Conservation (phyloP, 2,797 vertebrate species). For the Brotula barbata region DNA sequence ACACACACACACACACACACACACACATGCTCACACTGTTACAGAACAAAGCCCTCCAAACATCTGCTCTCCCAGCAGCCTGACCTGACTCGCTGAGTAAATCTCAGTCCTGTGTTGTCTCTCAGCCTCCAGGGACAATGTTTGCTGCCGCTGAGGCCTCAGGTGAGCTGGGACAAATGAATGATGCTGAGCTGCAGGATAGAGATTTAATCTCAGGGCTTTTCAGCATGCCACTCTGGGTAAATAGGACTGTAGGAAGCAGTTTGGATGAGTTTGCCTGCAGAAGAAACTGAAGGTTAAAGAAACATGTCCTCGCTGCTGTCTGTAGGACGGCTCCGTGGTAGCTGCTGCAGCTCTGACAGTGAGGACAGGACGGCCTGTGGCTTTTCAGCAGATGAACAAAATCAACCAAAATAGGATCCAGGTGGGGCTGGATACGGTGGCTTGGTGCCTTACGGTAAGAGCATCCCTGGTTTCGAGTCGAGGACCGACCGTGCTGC, state of each 20-base stretch:
- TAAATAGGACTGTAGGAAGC: constrained; percentile 61
- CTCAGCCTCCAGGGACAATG: constrained; percentile 51
- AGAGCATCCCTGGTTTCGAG: too few relatives aligned
- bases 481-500: too few relatives aligned
- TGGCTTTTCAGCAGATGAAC: constrained; percentile 52
- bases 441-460: too few relatives aligned
- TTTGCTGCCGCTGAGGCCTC: constrained; percentile 53
- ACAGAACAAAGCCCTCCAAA: constrained; percentile 57
- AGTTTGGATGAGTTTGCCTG: constrained; percentile 28
- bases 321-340: constrained; percentile 47
- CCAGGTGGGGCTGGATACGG: too few relatives aligned
- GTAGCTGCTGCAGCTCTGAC: constrained; percentile 50
- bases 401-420: constrained; percentile 53
- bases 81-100: constrained; percentile 65
- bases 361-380: constrained; percentile 35
- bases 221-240: constrained; percentile 55
- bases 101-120: constrained; percentile 42
- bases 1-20: constrained; percentile 1
- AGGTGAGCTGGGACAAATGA: constrained; percentile 71
- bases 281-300: constrained; percentile 74
- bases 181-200: constrained; percentile 60
- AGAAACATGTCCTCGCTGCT: constrained; percentile 57
- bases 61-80: constrained; percentile 53
- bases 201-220: constrained; percentile 71
- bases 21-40: constrained; percentile 12